A percentile compares a stretch with the other conserved stretches of the same genome.
Evolutionary conservation across 2,888 invertebrate genomes (phyloP).

Genomic region (Nipponacmea schrenckii): DNA sequence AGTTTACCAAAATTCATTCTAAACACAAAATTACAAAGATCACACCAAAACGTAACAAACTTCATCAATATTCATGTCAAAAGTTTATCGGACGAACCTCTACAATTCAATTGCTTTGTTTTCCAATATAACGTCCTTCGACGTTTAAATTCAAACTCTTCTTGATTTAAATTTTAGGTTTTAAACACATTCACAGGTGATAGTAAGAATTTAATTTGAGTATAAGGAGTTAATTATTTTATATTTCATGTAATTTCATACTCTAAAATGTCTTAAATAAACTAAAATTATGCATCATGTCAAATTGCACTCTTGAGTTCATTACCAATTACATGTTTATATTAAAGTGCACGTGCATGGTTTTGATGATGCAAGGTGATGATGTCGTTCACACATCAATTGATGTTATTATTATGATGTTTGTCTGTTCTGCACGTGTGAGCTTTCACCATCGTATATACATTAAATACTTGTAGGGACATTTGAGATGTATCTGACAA

Average conservation of each 20-base stretch:
- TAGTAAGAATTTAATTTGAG: neutral
- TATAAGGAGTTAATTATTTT: conserved; percentile 1
- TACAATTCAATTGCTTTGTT: no score
- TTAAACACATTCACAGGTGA: neutral
- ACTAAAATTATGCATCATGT: neutral
- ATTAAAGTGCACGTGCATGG: conserved; percentile 3
- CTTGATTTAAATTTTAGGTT: no score
- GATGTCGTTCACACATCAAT: conserved; percentile 4
- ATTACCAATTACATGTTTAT: neutral
- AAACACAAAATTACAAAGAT: no score
- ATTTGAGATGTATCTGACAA: no score
- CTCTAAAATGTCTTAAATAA: conserved; percentile 1
- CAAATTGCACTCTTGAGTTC: neutral
- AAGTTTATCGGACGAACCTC: no score
- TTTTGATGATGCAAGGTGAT: conserved; percentile 3
- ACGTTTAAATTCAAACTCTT: no score
- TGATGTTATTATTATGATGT: neutral
- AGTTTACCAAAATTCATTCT: no score
- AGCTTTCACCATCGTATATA: neutral
- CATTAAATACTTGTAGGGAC: no score
- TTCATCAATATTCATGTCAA: no score
- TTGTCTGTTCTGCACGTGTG: neutral
- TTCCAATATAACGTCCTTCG: no score
- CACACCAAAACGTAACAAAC: no score
- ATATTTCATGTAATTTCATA: conserved; percentile 6